These are phyloP conservation scores for Zaprionus kolodkinae DNA, from an alignment of 1,140 invertebrate species.

Conservation along the genomic window DNA sequence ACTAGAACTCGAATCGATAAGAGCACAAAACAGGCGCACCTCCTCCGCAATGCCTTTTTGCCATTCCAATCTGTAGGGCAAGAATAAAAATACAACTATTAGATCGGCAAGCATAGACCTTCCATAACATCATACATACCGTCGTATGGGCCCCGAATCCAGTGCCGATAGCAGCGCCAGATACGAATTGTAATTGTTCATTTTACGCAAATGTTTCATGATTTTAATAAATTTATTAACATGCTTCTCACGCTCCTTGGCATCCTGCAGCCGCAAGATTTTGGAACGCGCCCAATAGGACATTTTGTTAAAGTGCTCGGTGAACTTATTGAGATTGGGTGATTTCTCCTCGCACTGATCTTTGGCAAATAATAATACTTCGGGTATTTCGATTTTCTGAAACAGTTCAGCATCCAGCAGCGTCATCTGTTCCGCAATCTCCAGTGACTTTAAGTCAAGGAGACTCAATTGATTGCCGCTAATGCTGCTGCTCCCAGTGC, in stretches of 20 bases:
- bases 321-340: constrained; percentile 98
- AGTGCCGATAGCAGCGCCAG: constrained; percentile 97
- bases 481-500: not conserved
- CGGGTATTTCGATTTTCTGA: constrained; percentile 98
- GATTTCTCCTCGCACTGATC: constrained; percentile 98
- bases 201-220: constrained; percentile 98
- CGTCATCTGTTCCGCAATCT: constrained; percentile 98
- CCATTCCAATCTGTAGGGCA: constrained; percentile 93
- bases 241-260: constrained; percentile 97
- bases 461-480: constrained; percentile 85
- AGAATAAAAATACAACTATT: not conserved
- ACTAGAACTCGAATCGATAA: constrained; percentile 98
- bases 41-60: constrained; percentile 96
- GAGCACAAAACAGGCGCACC: constrained; percentile 95
- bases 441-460: constrained; percentile 95
- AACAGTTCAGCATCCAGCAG: constrained; percentile 97
- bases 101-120: no score
- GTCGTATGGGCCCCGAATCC: constrained; percentile 96
- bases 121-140: constrained; percentile 42
- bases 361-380: constrained; percentile 98
- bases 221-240: constrained; percentile 99
- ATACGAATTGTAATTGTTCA: constrained; percentile 99
- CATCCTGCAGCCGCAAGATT: constrained; percentile 92
- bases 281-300: constrained; percentile 97
- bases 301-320: constrained; percentile 99